Percentiles rank a stretch among this genome's conserved stretches.
phyloP scores from a whole-genome alignment of 1,140 invertebrate species.

The Penaeus indicus region DNA sequence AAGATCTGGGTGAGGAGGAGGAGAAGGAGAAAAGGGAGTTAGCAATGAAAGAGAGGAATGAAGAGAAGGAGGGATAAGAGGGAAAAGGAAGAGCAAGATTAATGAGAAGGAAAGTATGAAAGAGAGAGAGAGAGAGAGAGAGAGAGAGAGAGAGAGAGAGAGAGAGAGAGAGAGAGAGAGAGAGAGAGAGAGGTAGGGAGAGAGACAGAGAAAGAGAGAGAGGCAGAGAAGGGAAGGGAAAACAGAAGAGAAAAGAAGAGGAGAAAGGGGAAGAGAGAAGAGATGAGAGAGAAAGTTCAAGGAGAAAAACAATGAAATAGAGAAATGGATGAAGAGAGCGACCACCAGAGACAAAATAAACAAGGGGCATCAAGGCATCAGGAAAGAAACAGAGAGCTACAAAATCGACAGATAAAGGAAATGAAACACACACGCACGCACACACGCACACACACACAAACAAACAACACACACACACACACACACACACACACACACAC shows the following conservation, averaged over 20 bases:
- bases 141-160: not conserved
- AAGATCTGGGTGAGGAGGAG: not conserved
- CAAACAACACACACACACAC: too few species aligned
- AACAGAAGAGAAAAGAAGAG: too few species aligned
- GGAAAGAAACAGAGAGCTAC: too few species aligned
- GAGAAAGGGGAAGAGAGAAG: not conserved
- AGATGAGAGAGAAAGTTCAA: not conserved
- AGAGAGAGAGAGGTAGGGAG: not conserved
- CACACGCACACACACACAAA: too few species aligned
- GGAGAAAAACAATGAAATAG: not conserved
- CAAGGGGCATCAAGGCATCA: not conserved
- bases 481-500: too few species aligned
- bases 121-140: not conserved
- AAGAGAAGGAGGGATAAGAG: not conserved
- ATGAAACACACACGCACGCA: not conserved
- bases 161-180: not conserved
- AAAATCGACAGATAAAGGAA: not conserved
- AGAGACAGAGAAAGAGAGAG: not conserved
- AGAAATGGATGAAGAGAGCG: not conserved
- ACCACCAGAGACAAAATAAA: not conserved
- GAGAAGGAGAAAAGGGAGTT: not conserved
- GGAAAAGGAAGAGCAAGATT: too few species aligned
- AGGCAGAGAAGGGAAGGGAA: not conserved
- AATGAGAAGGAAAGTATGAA: not conserved
- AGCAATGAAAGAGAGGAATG: not conserved